Percentiles rank a stretch among this genome's conserved stretches.
Evolutionary conservation across 2,797 vertebrate genomes (phyloP).

Genomic region (Xenops minutus): DNA sequence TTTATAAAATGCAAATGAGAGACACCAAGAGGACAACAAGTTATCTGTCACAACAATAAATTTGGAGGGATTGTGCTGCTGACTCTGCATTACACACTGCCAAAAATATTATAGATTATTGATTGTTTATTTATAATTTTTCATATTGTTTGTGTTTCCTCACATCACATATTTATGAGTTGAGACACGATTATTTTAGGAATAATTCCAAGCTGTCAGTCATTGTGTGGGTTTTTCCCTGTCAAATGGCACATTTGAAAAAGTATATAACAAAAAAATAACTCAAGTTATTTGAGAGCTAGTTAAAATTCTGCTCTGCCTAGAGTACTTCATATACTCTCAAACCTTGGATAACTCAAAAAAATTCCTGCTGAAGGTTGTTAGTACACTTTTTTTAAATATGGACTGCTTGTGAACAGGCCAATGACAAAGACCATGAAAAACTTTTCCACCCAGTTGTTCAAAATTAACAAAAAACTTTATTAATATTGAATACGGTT

Average conservation of each 20-base stretch:
- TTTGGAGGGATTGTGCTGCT: not conserved
- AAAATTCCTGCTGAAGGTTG: not conserved
- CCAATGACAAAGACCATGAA: not conserved
- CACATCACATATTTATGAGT: not conserved
- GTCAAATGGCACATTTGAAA: not conserved
- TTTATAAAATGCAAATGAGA: not conserved
- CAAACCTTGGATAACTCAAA: not conserved
- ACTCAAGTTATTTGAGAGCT: not conserved
- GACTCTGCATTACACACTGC: not conserved
- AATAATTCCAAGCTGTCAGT: constrained; percentile 1
- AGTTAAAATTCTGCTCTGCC: not conserved
- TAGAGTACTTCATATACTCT: not conserved
- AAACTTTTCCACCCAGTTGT: not conserved
- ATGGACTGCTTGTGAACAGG: not conserved
- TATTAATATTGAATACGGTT: not conserved
- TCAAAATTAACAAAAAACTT: not conserved
- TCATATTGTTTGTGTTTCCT: not conserved
- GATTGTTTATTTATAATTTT: not conserved
- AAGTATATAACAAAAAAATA: not conserved
- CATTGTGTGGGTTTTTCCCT: not conserved
- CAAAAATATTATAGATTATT: not conserved
- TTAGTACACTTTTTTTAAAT: not conserved
- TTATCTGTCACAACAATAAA: not conserved
- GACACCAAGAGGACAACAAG: not conserved
- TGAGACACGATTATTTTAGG: not conserved